Base-by-base conservation (phyloP, 1,140 invertebrate genomes). In the Dendroctonus valens region DNA sequence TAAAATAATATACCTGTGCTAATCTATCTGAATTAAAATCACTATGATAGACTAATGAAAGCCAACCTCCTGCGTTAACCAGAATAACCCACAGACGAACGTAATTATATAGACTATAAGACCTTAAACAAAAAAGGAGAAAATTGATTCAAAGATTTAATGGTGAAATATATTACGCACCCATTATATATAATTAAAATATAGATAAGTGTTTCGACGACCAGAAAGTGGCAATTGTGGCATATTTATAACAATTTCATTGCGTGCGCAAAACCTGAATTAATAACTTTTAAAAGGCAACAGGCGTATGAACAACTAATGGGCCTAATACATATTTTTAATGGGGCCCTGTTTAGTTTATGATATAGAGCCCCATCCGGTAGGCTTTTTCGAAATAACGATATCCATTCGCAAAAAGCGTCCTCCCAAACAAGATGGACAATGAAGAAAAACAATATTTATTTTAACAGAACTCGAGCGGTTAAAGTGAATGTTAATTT, bases 201-300 rank as follows among this genome's bases (percentile, higher is more conserved):
- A 63, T 54, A 38, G 51, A 50, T 63, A 63, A 63, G 51, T 54
- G 60, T 63, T 63, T 63, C 51, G 26, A 38, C 51, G 50, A 49
- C 41, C 39, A 41, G 48, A 61, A 41, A 54, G 60, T 54, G 60
- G 60, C 50, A 63, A 63, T 63, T 63, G 60, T 63, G 60, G 60
- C 50, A 54, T 63, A 63, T 63, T 63, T 63, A 63, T 54, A 63
- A 63, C 60, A 63, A 63, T 63, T 63, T 63, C 49, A 50, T 61
- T 61, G 59, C 59, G 59, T 61, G 59, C 40, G 37, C 42, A 12
- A 41, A 50, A 49, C 38, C 15, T 52, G 48, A 37, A 61, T 61
- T 61, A 61, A 61, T 52, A 61, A 61, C 48, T 52, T 61, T 52
- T 41, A 39, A 52, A 52, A 61, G 49, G 59, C 14, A 48, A 59